Evolutionary conservation across 2,797 vertebrate genomes (phyloP), one percentile per base, ranked within the genome.

Genomic region (Spinibarbus caldwelli): DNA sequence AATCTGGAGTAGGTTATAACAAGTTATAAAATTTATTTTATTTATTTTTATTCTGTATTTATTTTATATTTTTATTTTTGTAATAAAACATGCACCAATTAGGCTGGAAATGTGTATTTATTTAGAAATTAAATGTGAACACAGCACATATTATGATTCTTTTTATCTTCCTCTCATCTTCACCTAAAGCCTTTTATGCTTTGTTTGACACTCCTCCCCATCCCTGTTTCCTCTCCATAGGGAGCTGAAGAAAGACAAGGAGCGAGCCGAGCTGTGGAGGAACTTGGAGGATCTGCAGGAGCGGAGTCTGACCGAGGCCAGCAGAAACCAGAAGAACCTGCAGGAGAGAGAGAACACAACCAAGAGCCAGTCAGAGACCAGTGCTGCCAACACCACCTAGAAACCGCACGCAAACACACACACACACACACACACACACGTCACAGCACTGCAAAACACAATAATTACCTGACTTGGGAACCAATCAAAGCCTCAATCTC

Each of bases 221-320:
- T 59, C 11, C 29, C n/a, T 26, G 38, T 41, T 71, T 9, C 45
- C 41, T 70, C 49, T 80, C 38, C 19, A 29, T 85, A 97, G 97
- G 91, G 97, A 97, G 92, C 87, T 96, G 91, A 97, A 97, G 93
- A 94, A 96, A 80, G 96, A 97, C 75, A 90, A 91, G 87, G 97
- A 98, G 83, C 95, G 97, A 2, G 89, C 94, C 0, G 97, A 98
- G 85, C 94, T 97, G 54, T 97, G 97, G 97, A 93, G 93, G 87
- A 95, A 94, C 78, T 91, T 97, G 92, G 97, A 98, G 77, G 97
- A 97, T 85, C 93, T 96, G 67, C 95, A 95, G 93, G 95, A 97
- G 83, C 95, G 96, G 93, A 96, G 95, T 90, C 89, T 96, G 80
- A 95, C 94, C 2, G 97, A 97, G 90, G 94, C 95, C 26, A 94